phyloP scores from a whole-genome alignment of 1,140 invertebrate genomes.

The Cydia pomonella region DNA sequence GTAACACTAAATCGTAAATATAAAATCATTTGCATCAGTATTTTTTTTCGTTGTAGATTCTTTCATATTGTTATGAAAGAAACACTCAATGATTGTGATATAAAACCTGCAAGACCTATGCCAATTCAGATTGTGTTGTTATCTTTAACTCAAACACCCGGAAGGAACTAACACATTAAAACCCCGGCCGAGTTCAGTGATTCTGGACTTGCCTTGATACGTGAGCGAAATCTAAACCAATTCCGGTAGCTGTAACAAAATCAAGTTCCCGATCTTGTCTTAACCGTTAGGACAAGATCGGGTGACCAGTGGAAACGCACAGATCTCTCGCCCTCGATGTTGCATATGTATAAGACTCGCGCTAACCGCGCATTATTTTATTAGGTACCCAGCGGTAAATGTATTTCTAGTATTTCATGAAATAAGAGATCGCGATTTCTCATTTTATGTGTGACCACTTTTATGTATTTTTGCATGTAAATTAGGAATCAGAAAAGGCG shows the following conservation, averaged over 20 bases:
- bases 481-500: too few relatives aligned
- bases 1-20: too few relatives aligned
- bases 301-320: conserved; percentile 4
- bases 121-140: not conserved
- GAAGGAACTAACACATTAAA: conserved; percentile 23
- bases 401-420: too few relatives aligned
- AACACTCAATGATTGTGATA: not conserved
- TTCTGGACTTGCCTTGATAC: conserved; percentile 25
- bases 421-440: too few relatives aligned
- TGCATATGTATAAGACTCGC: not conserved
- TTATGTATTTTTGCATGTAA: too few relatives aligned
- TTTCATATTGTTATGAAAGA: too few relatives aligned
- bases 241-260: conserved; percentile 22
- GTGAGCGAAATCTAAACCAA: conserved; percentile 31
- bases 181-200: conserved; percentile 8
- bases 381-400: too few relatives aligned
- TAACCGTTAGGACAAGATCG: conserved; percentile 29
- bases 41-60: too few relatives aligned
- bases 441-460: too few relatives aligned
- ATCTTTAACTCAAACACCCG: conserved; percentile 1
- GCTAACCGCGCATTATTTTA: not conserved
- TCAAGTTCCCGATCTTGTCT: conserved; percentile 34
- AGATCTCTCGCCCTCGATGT: not conserved
- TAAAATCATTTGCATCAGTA: too few relatives aligned
- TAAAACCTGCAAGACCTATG: not conserved